Evolutionary conservation across 2,888 invertebrate genomes (phyloP).

Genomic region (Nymphalis polychloros): DNA sequence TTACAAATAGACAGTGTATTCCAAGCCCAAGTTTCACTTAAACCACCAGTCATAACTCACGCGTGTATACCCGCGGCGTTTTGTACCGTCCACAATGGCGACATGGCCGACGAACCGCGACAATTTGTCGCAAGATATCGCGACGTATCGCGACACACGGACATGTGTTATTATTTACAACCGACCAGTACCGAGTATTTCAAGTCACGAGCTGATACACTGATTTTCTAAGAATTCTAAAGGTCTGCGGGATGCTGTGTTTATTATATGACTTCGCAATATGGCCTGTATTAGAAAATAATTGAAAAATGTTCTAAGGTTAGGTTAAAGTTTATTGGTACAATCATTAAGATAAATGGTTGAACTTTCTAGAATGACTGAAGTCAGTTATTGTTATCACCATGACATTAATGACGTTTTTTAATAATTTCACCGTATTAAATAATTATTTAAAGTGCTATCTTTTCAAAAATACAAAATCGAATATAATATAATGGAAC

Average conservation of each 20-base stretch:
- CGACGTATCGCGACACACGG: constrained; percentile 47
- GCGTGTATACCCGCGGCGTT: constrained; percentile 45
- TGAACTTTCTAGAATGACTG: too few species aligned
- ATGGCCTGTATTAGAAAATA: not conserved
- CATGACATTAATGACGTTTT: too few species aligned
- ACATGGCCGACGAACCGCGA: constrained; percentile 53
- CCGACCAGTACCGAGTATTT: constrained; percentile 34
- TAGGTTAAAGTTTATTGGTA: too few species aligned
- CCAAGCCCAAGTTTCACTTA: constrained; percentile 27
- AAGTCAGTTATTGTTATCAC: too few species aligned
- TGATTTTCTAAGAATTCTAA: constrained; percentile 29
- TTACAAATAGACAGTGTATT: constrained; percentile 8
- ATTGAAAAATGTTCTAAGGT: not conserved
- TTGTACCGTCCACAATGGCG: constrained; percentile 37
- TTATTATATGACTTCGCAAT: not conserved
- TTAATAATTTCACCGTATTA: too few species aligned
- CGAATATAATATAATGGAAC: too few species aligned
- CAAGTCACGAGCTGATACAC: constrained; percentile 39
- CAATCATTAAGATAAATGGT: too few species aligned
- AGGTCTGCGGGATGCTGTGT: not conserved
- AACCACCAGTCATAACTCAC: constrained; percentile 44
- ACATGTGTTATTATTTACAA: constrained; percentile 46
- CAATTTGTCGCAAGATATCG: constrained; percentile 61
- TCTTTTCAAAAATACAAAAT: too few species aligned
- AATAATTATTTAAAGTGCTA: too few species aligned